Conservation (phyloP, 2,113 vertebrate species). For the Cardinalis cardinalis region DNA sequence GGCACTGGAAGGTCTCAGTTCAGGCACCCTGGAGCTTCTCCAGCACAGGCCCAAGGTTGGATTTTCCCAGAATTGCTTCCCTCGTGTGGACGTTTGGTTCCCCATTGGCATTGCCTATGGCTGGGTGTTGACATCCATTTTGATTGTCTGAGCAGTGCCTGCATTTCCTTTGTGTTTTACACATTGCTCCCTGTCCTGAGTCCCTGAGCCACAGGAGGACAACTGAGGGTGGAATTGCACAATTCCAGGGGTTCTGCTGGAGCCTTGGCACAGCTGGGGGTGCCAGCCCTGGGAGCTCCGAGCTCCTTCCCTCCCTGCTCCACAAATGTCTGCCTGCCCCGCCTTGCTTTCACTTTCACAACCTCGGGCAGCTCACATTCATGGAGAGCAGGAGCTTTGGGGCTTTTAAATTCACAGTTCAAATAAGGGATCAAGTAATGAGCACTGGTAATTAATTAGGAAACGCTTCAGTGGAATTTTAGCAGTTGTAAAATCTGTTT, state of each 20-base stretch:
- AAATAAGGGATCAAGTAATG: background rate
- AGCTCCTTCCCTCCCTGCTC: background rate
- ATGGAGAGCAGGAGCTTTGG: background rate
- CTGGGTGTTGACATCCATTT: background rate
- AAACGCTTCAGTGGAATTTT: background rate
- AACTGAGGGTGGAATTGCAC: background rate
- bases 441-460: background rate
- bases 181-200: rapidly evolving
- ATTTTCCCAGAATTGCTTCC: background rate
- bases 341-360: slow-evolving; percentile 42
- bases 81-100: rapidly evolving
- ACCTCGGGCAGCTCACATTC: background rate
- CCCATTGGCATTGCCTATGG: background rate
- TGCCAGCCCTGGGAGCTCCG: background rate
- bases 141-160: background rate
- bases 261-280: background rate
- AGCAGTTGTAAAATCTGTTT: background rate
- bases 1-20: background rate
- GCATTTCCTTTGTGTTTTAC: background rate
- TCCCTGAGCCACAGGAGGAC: background rate
- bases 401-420: rapidly evolving
- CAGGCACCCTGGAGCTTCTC: background rate
- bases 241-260: background rate
- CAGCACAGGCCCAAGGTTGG: background rate
- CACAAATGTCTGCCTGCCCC: background rate